A percentile compares a stretch with the other conserved stretches of the same genome.
phyloP scores from a whole-genome alignment of 2,113 vertebrate species.

The Thinocorus orbignyianus region DNA sequence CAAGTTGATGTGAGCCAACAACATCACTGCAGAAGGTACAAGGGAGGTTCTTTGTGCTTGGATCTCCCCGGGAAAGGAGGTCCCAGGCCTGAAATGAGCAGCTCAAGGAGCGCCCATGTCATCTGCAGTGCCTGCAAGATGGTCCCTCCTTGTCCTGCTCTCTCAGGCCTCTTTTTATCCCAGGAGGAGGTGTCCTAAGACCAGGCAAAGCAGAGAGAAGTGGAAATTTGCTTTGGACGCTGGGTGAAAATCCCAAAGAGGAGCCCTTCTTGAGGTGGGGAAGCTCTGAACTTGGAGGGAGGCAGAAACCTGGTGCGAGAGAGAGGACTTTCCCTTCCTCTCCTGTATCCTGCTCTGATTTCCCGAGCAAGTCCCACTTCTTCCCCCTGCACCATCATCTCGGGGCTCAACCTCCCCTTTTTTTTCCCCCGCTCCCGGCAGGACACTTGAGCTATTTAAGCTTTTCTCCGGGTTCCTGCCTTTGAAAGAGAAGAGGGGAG shows the following conservation, averaged over 20 bases:
- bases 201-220: neutral
- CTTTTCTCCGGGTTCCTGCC: neutral
- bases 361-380: neutral
- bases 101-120: neutral
- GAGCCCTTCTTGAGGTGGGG: neutral
- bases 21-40: neutral
- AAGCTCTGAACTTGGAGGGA: neutral
- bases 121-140: neutral
- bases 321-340: no score
- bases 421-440: neutral
- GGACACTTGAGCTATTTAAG: neutral
- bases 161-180: neutral
- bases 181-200: neutral
- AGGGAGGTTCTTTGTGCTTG: neutral
- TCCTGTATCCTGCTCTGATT: neutral
- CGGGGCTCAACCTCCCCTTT: neutral
- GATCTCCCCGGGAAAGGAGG: neutral
- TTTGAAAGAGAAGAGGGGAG: constrained; percentile 5
- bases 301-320: neutral
- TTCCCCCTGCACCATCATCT: neutral
- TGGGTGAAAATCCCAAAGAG: no score
- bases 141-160: neutral
- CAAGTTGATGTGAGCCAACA: neutral
- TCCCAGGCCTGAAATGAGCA: neutral
- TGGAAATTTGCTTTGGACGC: neutral